These are phyloP conservation scores for Ochropleura leucogaster DNA, from an alignment of 2,888 invertebrate genomes.

Conservation along the genomic window DNA sequence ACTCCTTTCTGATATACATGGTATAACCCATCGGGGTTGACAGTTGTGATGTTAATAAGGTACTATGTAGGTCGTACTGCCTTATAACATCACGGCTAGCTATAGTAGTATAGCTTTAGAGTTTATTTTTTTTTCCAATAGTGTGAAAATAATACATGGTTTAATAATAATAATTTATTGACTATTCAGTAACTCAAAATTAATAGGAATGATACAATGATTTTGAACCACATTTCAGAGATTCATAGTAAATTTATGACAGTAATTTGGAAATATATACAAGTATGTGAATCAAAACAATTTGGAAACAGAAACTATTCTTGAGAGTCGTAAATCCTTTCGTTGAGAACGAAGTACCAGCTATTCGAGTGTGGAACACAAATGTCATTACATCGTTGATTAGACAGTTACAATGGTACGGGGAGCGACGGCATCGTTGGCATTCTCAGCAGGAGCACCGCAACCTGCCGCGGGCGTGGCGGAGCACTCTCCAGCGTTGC, in stretches of 20 bases:
- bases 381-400: constrained; percentile 35
- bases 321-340: constrained; percentile 14
- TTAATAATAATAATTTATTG: constrained; percentile 27
- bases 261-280: constrained; percentile 11
- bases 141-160: not conserved
- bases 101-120: no score
- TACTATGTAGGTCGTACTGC: no score
- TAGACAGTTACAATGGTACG: constrained; percentile 36
- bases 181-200: constrained; percentile 11
- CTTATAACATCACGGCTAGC: no score
- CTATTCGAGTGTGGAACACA: constrained; percentile 17
- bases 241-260: not conserved
- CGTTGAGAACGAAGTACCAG: constrained; percentile 41
- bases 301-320: not conserved
- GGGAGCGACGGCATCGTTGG: constrained; percentile 30
- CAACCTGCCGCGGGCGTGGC: constrained; percentile 84
- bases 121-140: no score
- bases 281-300: constrained; percentile 5
- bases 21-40: no score
- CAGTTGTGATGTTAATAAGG: no score
- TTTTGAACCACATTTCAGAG: not conserved
- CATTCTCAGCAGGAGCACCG: constrained; percentile 54
- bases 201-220: constrained; percentile 8
- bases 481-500: constrained; percentile 87
- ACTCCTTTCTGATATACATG: no score